phyloP scores from a whole-genome alignment of 2,797 vertebrate genomes.

The Salarias fasciatus region DNA sequence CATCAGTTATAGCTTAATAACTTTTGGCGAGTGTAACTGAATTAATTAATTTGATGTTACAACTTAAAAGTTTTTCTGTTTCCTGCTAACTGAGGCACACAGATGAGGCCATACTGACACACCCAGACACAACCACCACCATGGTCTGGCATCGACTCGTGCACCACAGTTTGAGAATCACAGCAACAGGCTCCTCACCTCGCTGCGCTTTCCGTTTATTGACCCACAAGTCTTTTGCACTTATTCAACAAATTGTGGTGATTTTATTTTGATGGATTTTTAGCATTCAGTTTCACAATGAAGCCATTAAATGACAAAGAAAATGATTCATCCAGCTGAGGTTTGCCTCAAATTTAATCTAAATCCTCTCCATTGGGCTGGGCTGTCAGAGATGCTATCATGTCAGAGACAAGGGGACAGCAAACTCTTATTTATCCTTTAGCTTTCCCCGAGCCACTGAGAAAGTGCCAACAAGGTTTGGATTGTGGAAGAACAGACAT shows the following conservation, averaged over 20 bases:
- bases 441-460: conserved; percentile 50
- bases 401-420: conserved; percentile 49
- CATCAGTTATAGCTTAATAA: too few species aligned
- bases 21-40: too few species aligned
- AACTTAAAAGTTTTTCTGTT: too few species aligned
- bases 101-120: too few species aligned
- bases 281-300: conserved; percentile 18
- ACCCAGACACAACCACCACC: too few species aligned
- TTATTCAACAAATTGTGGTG: conserved; percentile 41
- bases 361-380: conserved; percentile 43
- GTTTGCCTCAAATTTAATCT: conserved; percentile 30
- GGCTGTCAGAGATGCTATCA: conserved; percentile 52
- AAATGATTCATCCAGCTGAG: conserved; percentile 20
- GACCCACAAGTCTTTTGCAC: too few species aligned
- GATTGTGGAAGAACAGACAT: conserved; percentile 77
- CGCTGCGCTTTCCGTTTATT: too few species aligned
- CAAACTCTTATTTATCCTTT: conserved; percentile 75
- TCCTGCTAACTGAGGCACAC: too few species aligned
- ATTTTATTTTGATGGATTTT: conserved; percentile 13
- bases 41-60: too few species aligned
- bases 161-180: too few species aligned
- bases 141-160: too few species aligned
- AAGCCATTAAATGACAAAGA: conserved; percentile 23
- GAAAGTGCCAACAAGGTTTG: conserved; percentile 74
- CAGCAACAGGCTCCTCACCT: too few species aligned